Percentiles rank a stretch among this genome's conserved stretches.
phyloP scores from a whole-genome alignment of 2,797 vertebrate genomes.

The Sparus aurata region DNA sequence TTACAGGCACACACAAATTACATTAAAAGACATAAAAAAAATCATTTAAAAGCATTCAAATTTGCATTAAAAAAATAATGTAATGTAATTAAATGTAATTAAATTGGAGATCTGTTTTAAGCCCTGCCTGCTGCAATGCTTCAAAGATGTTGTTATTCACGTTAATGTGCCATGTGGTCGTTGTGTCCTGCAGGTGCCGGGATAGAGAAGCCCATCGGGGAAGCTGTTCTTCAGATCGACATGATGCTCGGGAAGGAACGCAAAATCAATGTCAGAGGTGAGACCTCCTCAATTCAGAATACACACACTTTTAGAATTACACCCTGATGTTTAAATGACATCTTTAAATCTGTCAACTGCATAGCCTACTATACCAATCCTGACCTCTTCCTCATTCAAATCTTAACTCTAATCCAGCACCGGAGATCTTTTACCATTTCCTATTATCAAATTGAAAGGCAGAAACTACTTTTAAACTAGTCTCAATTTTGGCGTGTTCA shows the following conservation, averaged over 20 bases:
- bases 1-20: too few species aligned
- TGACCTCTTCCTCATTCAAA: background rate
- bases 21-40: too few species aligned
- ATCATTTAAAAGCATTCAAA: too few species aligned
- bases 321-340: too few species aligned
- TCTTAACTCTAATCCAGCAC: background rate
- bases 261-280: slow-evolving; percentile 95
- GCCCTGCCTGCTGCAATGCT: background rate
- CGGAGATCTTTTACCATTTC: too few species aligned
- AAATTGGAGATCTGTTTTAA: background rate
- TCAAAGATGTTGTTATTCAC: background rate
- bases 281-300: background rate
- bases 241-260: slow-evolving; percentile 90
- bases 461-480: too few species aligned
- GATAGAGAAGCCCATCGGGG: slow-evolving; percentile 93
- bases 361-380: background rate
- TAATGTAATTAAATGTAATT: too few species aligned
- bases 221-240: slow-evolving; percentile 94
- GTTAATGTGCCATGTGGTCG: background rate
- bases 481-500: too few species aligned
- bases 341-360: too few species aligned
- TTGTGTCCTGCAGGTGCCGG: slow-evolving; percentile 86
- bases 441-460: too few species aligned
- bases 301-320: background rate
- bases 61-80: too few species aligned